A percentile compares a stretch with the other conserved stretches of the same genome.
Evolutionary conservation across 2,113 vertebrate species (phyloP).

Genomic region (Regulus satrapa): DNA sequence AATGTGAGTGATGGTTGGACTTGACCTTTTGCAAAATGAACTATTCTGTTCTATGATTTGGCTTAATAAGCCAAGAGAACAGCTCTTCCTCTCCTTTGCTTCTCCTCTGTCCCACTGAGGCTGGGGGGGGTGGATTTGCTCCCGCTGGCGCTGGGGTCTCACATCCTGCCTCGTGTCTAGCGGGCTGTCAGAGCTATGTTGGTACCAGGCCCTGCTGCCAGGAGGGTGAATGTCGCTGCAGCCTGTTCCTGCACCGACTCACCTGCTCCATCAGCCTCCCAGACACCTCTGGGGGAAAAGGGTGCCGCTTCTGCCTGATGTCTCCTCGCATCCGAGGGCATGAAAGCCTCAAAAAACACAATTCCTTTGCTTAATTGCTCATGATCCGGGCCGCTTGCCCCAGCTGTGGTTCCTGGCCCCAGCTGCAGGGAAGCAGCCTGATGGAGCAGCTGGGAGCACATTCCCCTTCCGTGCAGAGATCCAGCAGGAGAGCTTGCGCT

Average conservation of each 20-base stretch:
- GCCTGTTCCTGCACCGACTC: neutral
- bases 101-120: neutral
- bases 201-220: neutral
- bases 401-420: neutral
- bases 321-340: neutral
- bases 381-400: neutral
- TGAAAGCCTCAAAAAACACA: neutral
- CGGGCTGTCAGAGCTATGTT: fast-evolving
- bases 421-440: neutral
- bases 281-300: neutral
- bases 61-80: neutral
- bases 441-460: neutral
- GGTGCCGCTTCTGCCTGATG: neutral
- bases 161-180: neutral
- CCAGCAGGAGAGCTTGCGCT: neutral
- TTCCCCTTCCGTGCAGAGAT: neutral
- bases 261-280: neutral
- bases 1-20: neutral
- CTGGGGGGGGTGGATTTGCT: neutral
- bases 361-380: neutral
- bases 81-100: neutral
- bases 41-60: neutral
- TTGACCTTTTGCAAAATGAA: neutral
- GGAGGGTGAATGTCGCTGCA: fast-evolving
- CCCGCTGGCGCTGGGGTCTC: neutral